Base-by-base conservation (phyloP, 2,113 vertebrate species). In the Periophthalmodon schlosseri region DNA sequence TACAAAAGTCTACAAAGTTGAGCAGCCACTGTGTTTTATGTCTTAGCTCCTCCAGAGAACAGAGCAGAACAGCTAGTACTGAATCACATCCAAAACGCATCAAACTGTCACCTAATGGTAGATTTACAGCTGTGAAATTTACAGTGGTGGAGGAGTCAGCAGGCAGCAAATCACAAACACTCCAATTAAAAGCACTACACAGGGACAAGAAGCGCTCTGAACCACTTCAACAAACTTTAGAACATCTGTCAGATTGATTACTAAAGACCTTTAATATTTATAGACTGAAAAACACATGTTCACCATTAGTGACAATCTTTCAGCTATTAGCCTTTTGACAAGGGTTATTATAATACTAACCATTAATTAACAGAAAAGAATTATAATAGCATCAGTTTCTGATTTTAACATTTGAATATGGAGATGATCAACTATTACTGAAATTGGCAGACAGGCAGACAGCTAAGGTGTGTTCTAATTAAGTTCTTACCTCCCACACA, bases 401-500 rank as follows among this genome's bases (percentile, higher is more conserved):
- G 23, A 28, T 23, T 12, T 60, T 28, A 28, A 28, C 12, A 28
- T 60, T 28, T 60, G 23, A 60, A 13, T 14, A 28, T 28, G 13
- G 23, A 60, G 56, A 23, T 57, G 21, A 15, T 23, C 10, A 57
- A 60, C 10, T 28, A 28, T 28, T 60, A 60, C 24, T 28, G 12
- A 28, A 60, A 24, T 6, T 15, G 24, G 21, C 57, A 28, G 23
- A 63, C 28, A 61, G 14, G 18, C 60, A 34, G 60, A 16, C 58
- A 20, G 28, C 28, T 34, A 34, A 63, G 2, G 28, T 16, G 3
- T 60, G 4, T 14, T 23, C 24, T 63, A 33, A 63, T 33, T 63
- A 12, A 61, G 73, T 71, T 86, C 89, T 92, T 95, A 96, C 96
- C 95, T 98, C 95, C 95, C 96, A 97, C 0, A 88, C 93, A 89